phyloP scores from a whole-genome alignment of 2,888 invertebrate species.

The Charanyca ferruginea region DNA sequence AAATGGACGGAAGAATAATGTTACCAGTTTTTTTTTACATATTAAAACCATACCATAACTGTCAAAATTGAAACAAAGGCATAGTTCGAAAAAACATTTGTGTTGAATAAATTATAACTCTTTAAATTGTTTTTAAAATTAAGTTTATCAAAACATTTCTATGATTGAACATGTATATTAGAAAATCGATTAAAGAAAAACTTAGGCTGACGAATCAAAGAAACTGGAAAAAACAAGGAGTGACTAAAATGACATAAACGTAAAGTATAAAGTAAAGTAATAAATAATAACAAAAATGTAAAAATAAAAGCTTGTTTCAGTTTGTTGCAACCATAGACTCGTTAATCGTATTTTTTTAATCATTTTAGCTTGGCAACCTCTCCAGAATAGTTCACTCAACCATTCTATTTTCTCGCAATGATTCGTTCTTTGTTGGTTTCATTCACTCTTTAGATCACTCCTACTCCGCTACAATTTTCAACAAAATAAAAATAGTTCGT shows the following conservation, averaged over 20 bases:
- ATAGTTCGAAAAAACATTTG: background rate
- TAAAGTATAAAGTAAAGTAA: no score
- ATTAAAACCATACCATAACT: slow-evolving; percentile 25
- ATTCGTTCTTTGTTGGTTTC: slow-evolving; percentile 43
- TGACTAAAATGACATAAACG: no score
- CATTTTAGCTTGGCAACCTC: slow-evolving; percentile 41
- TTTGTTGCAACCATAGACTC: slow-evolving; percentile 25
- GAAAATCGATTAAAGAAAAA: background rate
- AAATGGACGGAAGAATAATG: slow-evolving; percentile 84
- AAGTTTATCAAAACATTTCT: background rate
- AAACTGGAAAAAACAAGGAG: no score
- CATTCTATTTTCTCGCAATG: slow-evolving; percentile 31
- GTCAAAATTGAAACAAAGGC: slow-evolving; percentile 43
- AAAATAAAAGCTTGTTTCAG: background rate
- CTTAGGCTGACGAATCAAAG: no score
- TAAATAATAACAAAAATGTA: no score
- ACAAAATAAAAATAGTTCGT: slow-evolving; percentile 60
- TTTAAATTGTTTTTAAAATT: background rate
- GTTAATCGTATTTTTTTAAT: background rate
- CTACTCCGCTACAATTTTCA: slow-evolving; percentile 4
- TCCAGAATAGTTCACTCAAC: background rate
- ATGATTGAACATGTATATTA: background rate
- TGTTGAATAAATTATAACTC: background rate
- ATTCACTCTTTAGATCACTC: slow-evolving; percentile 39
- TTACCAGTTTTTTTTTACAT: slow-evolving; percentile 68